Base-by-base conservation (phyloP, 2,797 vertebrate genomes). In the Pseudochirops corinnae region DNA sequence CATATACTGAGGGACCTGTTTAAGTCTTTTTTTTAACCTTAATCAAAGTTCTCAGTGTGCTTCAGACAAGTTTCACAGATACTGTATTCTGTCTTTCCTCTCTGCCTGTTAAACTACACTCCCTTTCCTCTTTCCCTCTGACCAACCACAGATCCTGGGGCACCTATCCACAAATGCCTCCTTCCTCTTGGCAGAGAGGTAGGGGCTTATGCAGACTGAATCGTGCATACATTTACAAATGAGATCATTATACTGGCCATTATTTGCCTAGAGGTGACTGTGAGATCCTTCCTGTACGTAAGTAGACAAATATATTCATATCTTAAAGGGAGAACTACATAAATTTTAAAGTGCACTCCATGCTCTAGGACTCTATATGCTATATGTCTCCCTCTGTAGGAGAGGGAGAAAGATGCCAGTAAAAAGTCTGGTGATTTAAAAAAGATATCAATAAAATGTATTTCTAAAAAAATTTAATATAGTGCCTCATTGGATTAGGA, bases 361-460 rank as follows among this genome's bases (percentile, higher is more conserved):
- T 46, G 9, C 90, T 92, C 96, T 87, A 57, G 12, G 50, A 28
- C 9, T 1, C 90, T 67, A 90, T 94, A 93, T 93, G 67, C 94
- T 93, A 94, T 56, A 46, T 93, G n/a, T 82, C n/a, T 50, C 92
- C 55, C 1, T 57, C 94, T 58, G 91, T 28, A 6, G 2, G 91
- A 82, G 26, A 4, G 56, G 5, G 12, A 13, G 26, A 57, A 93
- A 95, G 90, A 92, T 0, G 39, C 18, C 12, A 26, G 18, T 46
- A 82, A 24, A 82, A 82, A 82, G 6, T 82, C 46, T 82, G 33
- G 31, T 16, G 31, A n/a, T 33, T 67, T 56, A 13, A 31, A 33
- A 62, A 11, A 55, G 10, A 33, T 33, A 67, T 33, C 13, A 33
- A 33, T 67, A 67, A 60, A 67, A n/a, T 67, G 12, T 16, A 62